Evolutionary conservation across 1,140 invertebrate species (phyloP), one percentile per base, ranked within the genome.

Genomic region (Leptoteleia sp.): DNA sequence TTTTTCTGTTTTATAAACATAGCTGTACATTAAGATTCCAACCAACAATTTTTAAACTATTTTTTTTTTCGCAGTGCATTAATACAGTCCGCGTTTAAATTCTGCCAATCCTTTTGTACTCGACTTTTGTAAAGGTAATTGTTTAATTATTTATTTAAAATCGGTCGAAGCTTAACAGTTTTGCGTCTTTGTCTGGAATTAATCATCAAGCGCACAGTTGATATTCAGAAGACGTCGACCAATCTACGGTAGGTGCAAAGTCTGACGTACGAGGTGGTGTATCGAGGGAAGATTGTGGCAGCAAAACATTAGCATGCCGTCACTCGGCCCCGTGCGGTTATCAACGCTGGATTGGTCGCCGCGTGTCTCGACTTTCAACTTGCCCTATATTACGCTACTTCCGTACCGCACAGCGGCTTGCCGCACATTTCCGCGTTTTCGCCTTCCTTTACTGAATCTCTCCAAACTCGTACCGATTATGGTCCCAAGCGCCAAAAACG

Each of bases 291-390:
- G 68, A 83, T 84, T 80, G 81, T 65, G 65, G 42, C 47, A 37
- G 77, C 68, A 61, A 72, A 73, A 79, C 81, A 83, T 84, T 84
- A 84, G 75, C 83, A 84, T 83, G 82, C 83, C 78, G 76, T 73
- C 73, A 75, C 71, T 64, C 71, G 77, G 48, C 33, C 70, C 40
- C 15, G 72, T 76, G 80, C 80, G 76, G 82, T 83, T 84, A 83
- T 84, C 76, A 81, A 83, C 83, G 80, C 72, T 75, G 79, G 82
- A 85, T 84, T 84, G 79, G 61, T 81, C 78, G 62, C 76, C 45
- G 78, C 80, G 83, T 84, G 82, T 79, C 43, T 68, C 61, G 83
- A 82, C 83, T 85, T 67, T 59, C 76, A 83, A 85, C 81, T 73
- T 81, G 64, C 64, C 43, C 80, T 52, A 67, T 70, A 75, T 79